Evolutionary conservation across 2,888 invertebrate species (phyloP).

Genomic region (Tubiluchus corallicola): DNA sequence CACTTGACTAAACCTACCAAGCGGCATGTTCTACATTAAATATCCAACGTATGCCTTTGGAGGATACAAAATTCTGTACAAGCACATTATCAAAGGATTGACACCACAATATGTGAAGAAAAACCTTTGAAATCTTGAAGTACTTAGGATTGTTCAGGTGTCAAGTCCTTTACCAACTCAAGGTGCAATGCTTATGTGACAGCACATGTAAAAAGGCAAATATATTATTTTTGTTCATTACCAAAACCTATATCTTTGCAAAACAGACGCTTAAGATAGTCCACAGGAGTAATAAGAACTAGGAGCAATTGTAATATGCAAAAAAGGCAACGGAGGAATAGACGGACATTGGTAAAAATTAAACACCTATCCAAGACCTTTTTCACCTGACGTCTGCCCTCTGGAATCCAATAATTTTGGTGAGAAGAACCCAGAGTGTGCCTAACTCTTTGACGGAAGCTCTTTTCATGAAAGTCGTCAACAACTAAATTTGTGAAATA

Average conservation of each 20-base stretch:
- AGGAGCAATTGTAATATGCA: conserved; percentile 4
- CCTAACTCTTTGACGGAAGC: neutral
- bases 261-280: neutral
- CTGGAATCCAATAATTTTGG: conserved; percentile 9
- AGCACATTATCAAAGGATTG: neutral
- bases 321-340: conserved; percentile 8
- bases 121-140: neutral
- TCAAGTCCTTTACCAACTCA: conserved; percentile 2
- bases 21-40: conserved; percentile 10
- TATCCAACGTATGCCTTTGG: conserved; percentile 7
- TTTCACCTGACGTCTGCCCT: conserved; percentile 8
- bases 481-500: neutral
- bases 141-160: neutral
- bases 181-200: neutral
- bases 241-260: neutral
- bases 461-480: conserved; percentile 5
- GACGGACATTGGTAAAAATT: conserved; percentile 5
- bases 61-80: conserved; percentile 1
- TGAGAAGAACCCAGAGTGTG: conserved; percentile 6
- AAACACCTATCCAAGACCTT: conserved; percentile 8
- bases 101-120: neutral
- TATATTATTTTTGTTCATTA: neutral
- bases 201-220: neutral
- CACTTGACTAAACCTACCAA: conserved; percentile 9
- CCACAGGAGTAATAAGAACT: neutral